Base-by-base conservation (phyloP, 2,888 invertebrate species). In the Nomada ferruginata region DNA sequence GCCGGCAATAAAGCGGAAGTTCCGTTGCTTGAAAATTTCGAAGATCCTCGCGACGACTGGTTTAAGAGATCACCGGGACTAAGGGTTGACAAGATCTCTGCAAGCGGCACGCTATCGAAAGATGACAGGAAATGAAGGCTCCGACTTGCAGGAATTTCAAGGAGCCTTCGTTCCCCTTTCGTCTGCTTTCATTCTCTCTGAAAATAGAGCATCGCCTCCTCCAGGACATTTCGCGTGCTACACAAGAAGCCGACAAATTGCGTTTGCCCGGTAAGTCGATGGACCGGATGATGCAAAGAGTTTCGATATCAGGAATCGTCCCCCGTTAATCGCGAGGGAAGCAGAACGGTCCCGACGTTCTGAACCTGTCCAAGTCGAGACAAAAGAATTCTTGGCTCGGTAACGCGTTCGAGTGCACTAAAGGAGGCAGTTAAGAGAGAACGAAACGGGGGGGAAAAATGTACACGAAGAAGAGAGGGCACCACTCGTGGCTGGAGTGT, bases 401-500 rank as follows among this genome's bases (percentile, higher is more conserved):
- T 80, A 72, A 72, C 81, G 64, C 53, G 82, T 81, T 68, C 72
- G 36, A 77, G 82, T 66, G 61, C 70, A 13, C 52, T 55, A 60
- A 60, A 77, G 73, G 65, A 53, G 73, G 55, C 72, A 63, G 73
- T 73, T 76, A 75, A 82, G 78, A 36, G 69, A 68, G 73, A 53
- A 75, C 70, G 73, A 74, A 75, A 82, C 68, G 79, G 52, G 73
- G 57, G 15, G 42, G 57, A 60, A 70, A 75, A 76, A 76, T 71
- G 72, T 72, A 76, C 72, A 79, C 79, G 60, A 55, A 60, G 75
- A 59, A 69, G 61, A 76, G 78, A 72, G 84, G 66, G 70, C 70
- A 72, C 11, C 76, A 77, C 84, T 79, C 76, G 73, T 60, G 76
- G 55, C 60, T 79, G 53, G 71, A 79, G 83, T 75, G 60, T 76